These are phyloP conservation scores for Odobenus rosmarus DNA, from an alignment of 2,113 vertebrate species.

Conservation along the genomic window DNA sequence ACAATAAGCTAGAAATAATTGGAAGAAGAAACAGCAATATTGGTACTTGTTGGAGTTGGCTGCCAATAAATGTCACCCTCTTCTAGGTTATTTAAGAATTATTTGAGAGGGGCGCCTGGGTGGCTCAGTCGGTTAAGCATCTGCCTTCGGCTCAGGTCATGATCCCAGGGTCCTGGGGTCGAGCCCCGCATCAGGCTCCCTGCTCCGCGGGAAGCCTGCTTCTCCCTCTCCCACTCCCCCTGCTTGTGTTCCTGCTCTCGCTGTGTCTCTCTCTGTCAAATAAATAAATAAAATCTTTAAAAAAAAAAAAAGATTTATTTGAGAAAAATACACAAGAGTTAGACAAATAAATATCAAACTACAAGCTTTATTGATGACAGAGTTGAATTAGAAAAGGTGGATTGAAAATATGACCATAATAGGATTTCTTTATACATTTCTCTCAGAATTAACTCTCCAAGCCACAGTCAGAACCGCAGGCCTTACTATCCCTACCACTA, in stretches of 20 bases:
- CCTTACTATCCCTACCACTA: background rate
- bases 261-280: too few relatives aligned
- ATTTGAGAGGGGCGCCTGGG: background rate
- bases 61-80: background rate
- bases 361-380: background rate
- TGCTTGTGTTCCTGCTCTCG: too few relatives aligned
- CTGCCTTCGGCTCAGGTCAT: too few relatives aligned
- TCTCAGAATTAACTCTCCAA: background rate
- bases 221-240: too few relatives aligned
- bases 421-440: background rate
- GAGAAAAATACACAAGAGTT: background rate
- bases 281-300: too few relatives aligned
- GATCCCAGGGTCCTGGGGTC: too few relatives aligned
- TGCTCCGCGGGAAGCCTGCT: too few relatives aligned
- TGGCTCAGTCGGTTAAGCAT: too few relatives aligned
- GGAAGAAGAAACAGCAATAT: background rate
- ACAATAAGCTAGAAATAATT: slow-evolving; percentile 7
- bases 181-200: too few relatives aligned
- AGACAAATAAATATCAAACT: slow-evolving; percentile 14
- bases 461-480: background rate
- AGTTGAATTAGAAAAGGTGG: background rate
- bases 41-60: background rate
- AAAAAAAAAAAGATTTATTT: background rate
- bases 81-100: background rate
- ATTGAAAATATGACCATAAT: background rate